These are phyloP conservation scores for Periphyllus acericola DNA, from an alignment of 2,888 invertebrate genomes.

Conservation along the genomic window DNA sequence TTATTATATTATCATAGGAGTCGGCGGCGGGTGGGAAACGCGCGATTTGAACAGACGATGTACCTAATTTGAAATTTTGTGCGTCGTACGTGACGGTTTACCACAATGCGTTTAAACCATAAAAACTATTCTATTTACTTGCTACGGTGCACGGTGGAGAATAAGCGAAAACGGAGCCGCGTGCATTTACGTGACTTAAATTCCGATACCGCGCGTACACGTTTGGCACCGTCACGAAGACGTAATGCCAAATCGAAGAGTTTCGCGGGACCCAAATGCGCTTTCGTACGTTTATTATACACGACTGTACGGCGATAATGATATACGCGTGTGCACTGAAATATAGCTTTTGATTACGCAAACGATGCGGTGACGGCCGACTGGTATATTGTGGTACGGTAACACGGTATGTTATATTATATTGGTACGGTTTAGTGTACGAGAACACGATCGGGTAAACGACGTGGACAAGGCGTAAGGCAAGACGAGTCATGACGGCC, in stretches of 20 bases:
- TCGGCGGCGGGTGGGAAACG: slow-evolving; percentile 20
- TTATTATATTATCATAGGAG: slow-evolving; percentile 3
- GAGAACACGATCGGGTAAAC: background rate
- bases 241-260: slow-evolving; percentile 4
- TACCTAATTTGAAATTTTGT: slow-evolving; percentile 15
- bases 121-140: background rate
- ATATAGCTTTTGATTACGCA: too few relatives aligned
- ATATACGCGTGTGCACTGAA: too few relatives aligned
- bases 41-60: background rate
- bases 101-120: background rate
- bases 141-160: background rate
- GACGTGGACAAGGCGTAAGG: background rate
- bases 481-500: background rate
- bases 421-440: too few relatives aligned
- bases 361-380: too few relatives aligned
- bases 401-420: too few relatives aligned
- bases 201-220: background rate
- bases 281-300: slow-evolving; percentile 22
- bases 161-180: slow-evolving; percentile 26
- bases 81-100: slow-evolving; percentile 37
- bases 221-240: slow-evolving; percentile 31
- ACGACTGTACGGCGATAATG: background rate
- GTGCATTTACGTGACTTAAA: slow-evolving; percentile 48
- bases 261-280: background rate
- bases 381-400: too few relatives aligned